Percentiles rank a stretch among this genome's conserved stretches.
These are phyloP conservation scores for Chlorodrepanis virens DNA, from an alignment of 2,113 vertebrate species.

Conservation along the genomic window DNA sequence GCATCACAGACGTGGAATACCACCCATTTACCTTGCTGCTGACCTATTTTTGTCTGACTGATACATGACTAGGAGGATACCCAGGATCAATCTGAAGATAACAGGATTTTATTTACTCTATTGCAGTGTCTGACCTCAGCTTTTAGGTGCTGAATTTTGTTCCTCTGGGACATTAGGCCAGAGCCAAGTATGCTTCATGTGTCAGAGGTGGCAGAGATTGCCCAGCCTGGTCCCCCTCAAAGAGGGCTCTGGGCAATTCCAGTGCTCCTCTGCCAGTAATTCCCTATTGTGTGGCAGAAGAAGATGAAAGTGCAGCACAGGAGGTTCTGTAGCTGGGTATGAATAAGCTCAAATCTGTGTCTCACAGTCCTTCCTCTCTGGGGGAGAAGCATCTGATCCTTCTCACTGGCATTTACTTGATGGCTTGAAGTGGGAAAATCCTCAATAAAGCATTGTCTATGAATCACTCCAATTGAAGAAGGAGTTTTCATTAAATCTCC, in stretches of 20 bases:
- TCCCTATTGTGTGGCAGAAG: neutral
- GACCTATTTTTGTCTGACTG: neutral
- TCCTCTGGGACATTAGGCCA: neutral
- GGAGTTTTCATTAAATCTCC: neutral
- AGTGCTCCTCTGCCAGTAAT: neutral
- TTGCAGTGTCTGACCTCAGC: neutral
- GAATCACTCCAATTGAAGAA: neutral
- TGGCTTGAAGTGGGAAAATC: neutral
- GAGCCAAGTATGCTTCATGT: neutral
- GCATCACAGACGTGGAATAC: neutral
- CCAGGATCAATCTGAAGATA: neutral
- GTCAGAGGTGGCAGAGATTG: neutral
- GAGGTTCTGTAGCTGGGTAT: neutral
- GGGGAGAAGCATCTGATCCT: neutral
- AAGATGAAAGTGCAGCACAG: neutral
- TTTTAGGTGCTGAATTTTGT: neutral
- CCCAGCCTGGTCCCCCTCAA: neutral
- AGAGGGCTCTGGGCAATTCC: neutral
- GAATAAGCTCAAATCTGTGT: neutral
- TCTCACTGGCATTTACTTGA: neutral
- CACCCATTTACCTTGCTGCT: neutral
- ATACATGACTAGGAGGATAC: too few relatives aligned
- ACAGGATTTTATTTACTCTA: neutral
- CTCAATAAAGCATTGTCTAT: neutral
- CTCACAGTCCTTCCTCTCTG: neutral